Conservation (phyloP, 2,888 invertebrate species). For the Pyrochroa serraticornis region DNA sequence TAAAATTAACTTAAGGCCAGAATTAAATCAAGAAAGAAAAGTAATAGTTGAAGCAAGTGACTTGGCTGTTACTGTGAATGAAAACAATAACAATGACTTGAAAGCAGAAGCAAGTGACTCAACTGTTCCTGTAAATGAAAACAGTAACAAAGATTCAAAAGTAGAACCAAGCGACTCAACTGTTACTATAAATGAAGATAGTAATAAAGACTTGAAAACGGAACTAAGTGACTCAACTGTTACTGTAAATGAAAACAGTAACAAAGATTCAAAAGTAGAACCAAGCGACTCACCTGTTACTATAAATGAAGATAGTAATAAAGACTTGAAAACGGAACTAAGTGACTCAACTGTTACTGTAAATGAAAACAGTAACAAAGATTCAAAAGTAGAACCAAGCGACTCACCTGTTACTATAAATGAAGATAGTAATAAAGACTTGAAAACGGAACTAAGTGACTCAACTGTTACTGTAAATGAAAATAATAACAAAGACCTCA, state of each 20-base stretch:
- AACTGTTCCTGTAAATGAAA: neutral
- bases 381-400: constrained; percentile 1
- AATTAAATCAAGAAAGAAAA: neutral
- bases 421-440: neutral
- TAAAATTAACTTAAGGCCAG: neutral
- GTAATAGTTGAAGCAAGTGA: neutral
- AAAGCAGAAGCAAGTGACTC: neutral
- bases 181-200: neutral
- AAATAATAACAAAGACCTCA: neutral
- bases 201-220: neutral
- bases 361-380: neutral
- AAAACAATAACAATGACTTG: neutral
- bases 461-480: neutral
- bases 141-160: neutral
- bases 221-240: neutral
- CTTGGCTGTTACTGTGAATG: neutral
- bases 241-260: neutral
- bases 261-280: constrained; percentile 1
- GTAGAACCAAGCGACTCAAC: constrained; percentile 3
- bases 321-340: neutral
- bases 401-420: neutral
- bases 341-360: neutral
- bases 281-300: neutral
- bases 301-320: neutral
- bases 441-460: constrained; percentile 1